Percentiles rank a stretch among this genome's conserved stretches.
phyloP scores from a whole-genome alignment of 1,140 invertebrate genomes.

The Nasonia vitripennis region DNA sequence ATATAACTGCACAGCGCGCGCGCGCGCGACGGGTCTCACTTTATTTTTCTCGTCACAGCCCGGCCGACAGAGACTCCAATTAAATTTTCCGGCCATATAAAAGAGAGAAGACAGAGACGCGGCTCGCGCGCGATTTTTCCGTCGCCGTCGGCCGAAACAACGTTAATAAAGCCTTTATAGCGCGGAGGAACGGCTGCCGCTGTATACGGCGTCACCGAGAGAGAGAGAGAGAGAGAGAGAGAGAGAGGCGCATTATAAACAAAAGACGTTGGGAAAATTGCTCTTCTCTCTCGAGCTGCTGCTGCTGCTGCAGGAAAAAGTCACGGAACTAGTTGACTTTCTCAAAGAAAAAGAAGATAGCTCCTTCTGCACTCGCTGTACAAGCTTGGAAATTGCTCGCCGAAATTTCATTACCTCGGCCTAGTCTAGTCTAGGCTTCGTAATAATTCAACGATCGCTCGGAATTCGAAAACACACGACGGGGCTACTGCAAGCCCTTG shows the following conservation, averaged over 20 bases:
- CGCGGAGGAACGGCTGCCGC: not conserved
- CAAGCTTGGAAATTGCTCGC: no score
- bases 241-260: conserved; percentile 1
- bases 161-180: conserved; percentile 3
- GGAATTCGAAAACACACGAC: no score
- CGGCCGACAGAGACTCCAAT: conserved; percentile 35
- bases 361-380: no score
- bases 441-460: no score
- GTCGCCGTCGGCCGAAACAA: not conserved
- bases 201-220: not conserved
- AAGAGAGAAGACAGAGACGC: not conserved
- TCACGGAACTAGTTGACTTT: no score
- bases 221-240: not conserved
- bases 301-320: no score
- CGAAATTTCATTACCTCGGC: no score
- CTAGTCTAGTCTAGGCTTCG: no score
- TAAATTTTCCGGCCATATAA: conserved; percentile 42
- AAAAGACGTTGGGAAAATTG: conserved; percentile 17
- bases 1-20: not conserved
- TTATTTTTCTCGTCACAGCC: conserved; percentile 15
- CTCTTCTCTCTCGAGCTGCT: not conserved
- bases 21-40: not conserved
- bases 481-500: no score
- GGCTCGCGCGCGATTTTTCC: conserved; percentile 3
- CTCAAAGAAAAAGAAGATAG: no score